A percentile compares a stretch with the other conserved stretches of the same genome.
These are phyloP conservation scores for Eueremaeus valkanovi DNA, from an alignment of 2,888 invertebrate species.

Conservation along the genomic window DNA sequence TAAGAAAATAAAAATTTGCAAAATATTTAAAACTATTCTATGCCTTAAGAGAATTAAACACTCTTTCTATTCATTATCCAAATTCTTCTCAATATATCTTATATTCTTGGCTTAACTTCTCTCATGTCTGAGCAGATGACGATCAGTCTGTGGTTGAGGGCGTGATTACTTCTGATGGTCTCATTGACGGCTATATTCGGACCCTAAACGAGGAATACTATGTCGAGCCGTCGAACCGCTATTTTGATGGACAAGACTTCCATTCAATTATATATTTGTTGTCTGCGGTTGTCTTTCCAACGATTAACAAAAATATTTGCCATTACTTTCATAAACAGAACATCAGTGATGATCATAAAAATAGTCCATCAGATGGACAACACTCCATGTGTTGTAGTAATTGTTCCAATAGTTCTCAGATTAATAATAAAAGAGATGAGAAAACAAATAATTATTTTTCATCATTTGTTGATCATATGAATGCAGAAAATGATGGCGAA, in stretches of 20 bases:
- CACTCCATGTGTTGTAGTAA: not conserved
- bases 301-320: conserved; percentile 53
- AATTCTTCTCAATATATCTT: conserved; percentile 23
- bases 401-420: conserved; percentile 19
- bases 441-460: not conserved
- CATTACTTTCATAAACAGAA: conserved; percentile 48
- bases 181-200: conserved; percentile 82
- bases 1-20: too few species aligned
- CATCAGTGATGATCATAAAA: not conserved
- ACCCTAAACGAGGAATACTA: conserved; percentile 73
- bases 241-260: conserved; percentile 57
- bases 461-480: not conserved
- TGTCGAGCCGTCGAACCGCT: conserved; percentile 72
- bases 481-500: not conserved
- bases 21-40: too few species aligned
- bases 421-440: conserved; percentile 21
- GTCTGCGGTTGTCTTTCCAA: conserved; percentile 63
- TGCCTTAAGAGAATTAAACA: too few species aligned
- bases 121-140: conserved; percentile 68
- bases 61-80: not conserved
- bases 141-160: conserved; percentile 77
- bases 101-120: not conserved
- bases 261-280: conserved; percentile 80
- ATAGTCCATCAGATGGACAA: not conserved
- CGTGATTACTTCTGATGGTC: conserved; percentile 75